Percentiles rank a stretch among this genome's conserved stretches.
Evolutionary conservation across 1,140 invertebrate species (phyloP).

Genomic region (Ganaspis sp.): DNA sequence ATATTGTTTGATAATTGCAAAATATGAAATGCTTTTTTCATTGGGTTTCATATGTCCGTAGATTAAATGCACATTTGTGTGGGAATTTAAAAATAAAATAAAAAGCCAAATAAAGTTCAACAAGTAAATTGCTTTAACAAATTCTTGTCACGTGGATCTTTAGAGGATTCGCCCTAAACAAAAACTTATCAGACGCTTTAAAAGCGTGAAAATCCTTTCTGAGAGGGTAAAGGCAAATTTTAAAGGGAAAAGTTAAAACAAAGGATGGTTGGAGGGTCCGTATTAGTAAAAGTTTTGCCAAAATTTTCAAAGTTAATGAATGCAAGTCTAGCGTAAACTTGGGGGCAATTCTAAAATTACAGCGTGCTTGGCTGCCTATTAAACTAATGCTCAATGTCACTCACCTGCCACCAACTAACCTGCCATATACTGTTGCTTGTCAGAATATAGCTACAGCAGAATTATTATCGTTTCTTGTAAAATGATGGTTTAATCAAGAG

Average conservation of each 20-base stretch:
- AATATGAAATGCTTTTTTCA: too few relatives aligned
- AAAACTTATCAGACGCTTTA: background rate
- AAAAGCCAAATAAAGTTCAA: too few relatives aligned
- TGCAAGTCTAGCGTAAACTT: slow-evolving; percentile 35
- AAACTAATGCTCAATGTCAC: slow-evolving; percentile 47
- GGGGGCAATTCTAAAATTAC: slow-evolving; percentile 20
- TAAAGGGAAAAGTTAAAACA: background rate
- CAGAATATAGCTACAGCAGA: slow-evolving; percentile 27
- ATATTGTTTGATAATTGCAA: too few relatives aligned
- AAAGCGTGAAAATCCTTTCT: slow-evolving; percentile 2
- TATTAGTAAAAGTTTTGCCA: background rate
- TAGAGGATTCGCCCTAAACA: background rate
- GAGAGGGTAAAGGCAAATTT: background rate
- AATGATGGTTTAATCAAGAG: slow-evolving; percentile 37
- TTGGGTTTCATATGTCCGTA: too few relatives aligned
- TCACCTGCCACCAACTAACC: slow-evolving; percentile 18
- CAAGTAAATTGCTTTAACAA: too few relatives aligned
- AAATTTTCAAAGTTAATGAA: slow-evolving; percentile 47
- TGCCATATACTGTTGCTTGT: slow-evolving; percentile 12
- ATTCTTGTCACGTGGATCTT: too few relatives aligned
- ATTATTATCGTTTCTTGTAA: slow-evolving; percentile 40
- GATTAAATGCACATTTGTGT: too few relatives aligned
- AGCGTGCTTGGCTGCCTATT: slow-evolving; percentile 42
- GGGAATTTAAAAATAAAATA: too few relatives aligned
- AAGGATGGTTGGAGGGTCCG: background rate